Evolutionary conservation across 2,113 vertebrate species (phyloP).

Genomic region (Pholis gunnellus): DNA sequence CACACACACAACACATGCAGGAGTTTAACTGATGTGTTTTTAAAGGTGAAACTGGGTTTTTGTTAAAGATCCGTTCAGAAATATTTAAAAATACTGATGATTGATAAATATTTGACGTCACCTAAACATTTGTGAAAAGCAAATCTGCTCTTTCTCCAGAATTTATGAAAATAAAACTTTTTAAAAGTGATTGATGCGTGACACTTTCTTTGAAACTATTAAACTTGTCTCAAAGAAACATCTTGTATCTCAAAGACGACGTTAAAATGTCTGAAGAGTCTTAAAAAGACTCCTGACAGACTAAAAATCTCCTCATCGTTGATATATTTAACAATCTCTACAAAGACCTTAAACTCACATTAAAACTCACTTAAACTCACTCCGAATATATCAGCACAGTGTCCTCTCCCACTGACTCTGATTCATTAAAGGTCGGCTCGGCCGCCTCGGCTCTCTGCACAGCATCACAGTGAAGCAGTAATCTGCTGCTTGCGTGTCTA

Average conservation of each 20-base stretch:
- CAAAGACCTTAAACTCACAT: not conserved
- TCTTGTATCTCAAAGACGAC: no score
- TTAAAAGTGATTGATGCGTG: no score
- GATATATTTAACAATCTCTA: not conserved
- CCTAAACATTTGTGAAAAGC: no score
- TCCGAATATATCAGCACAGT: not conserved
- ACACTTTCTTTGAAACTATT: no score
- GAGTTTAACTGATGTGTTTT: not conserved
- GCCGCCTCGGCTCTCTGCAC: not conserved
- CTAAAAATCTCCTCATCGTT: not conserved
- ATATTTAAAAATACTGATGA: no score
- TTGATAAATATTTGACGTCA: no score
- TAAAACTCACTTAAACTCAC: not conserved
- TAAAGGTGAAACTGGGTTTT: not conserved
- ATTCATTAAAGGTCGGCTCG: not conserved
- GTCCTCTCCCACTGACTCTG: not conserved
- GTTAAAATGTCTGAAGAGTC: no score
- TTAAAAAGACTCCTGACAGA: no score
- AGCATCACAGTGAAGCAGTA: not conserved
- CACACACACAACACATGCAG: not conserved
- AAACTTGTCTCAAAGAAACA: no score
- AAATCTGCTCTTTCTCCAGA: no score
- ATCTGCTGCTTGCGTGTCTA: slow-evolving; percentile 24
- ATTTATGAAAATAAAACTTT: no score
- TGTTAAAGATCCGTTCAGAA: not conserved